Conservation (phyloP, 2,888 invertebrate species). For the Anodontia alba region DNA sequence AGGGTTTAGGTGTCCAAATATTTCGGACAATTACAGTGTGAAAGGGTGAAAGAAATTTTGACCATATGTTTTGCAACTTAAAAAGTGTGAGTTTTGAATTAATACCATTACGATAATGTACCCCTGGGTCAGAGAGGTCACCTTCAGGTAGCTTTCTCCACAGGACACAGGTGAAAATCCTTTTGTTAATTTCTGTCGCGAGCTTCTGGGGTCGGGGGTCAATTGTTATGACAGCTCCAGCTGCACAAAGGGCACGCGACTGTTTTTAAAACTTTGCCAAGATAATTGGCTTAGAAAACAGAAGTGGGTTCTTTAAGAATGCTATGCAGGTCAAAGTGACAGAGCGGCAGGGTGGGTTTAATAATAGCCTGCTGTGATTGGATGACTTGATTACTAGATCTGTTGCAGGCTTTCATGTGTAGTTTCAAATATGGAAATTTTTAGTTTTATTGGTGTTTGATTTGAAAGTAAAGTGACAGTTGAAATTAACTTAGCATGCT, state of each 20-base stretch:
- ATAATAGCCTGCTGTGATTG: background rate
- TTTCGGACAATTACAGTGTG: too few relatives aligned
- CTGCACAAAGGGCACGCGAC: conserved; percentile 63
- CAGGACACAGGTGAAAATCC: conserved; percentile 17
- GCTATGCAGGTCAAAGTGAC: conserved; percentile 1
- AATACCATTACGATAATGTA: background rate
- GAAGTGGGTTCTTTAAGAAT: background rate
- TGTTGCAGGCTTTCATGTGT: background rate
- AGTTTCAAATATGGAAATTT: conserved; percentile 14
- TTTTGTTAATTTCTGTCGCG: conserved; percentile 16
- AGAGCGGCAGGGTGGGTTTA: conserved; percentile 3
- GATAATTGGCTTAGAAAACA: conserved; percentile 64
- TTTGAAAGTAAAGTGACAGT: background rate
- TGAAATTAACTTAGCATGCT: too few relatives aligned
- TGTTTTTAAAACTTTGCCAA: conserved; percentile 50
- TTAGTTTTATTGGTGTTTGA: background rate
- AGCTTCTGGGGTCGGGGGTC: conserved; percentile 49
- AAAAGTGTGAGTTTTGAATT: conserved; percentile 6
- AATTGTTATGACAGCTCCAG: conserved; percentile 57
- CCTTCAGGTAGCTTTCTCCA: background rate
- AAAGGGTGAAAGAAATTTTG: background rate
- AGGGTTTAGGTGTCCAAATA: too few relatives aligned
- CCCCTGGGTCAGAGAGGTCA: conserved; percentile 6
- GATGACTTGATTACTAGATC: background rate
- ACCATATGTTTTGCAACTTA: conserved; percentile 2